Conservation (phyloP, 35 echinoderm and acorn worm species). For the Chiridota heheva region DNA sequence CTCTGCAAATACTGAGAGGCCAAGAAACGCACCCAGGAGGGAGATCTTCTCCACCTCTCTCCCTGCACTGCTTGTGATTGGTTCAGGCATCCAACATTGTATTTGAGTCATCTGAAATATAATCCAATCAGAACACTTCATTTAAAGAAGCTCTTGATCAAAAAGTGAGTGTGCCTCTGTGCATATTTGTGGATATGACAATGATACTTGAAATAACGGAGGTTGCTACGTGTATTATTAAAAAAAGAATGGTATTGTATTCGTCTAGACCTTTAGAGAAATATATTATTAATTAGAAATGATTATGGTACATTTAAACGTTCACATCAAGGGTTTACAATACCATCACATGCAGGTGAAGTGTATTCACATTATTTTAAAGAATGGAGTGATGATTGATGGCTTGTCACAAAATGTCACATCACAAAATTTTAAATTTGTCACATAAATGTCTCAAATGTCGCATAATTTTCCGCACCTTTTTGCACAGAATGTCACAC, state of each 20-base stretch:
- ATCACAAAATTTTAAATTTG: too few species aligned
- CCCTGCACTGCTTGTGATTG: constrained; percentile 76
- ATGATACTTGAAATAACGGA: neutral
- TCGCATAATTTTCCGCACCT: too few species aligned
- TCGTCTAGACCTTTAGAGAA: neutral
- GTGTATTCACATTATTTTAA: too few species aligned
- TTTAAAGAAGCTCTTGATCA: neutral
- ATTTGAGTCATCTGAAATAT: constrained; percentile 58
- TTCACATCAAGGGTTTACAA: too few species aligned
- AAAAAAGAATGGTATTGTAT: too few species aligned
- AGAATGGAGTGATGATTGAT: too few species aligned
- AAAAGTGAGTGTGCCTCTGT: neutral
- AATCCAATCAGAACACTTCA: neutral
- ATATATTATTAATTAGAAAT: neutral
- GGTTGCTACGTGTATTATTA: neutral
- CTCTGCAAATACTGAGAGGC: constrained; percentile 93
- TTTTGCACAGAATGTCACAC: too few species aligned
- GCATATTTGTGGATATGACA: neutral
- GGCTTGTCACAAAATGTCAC: too few species aligned
- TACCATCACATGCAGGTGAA: too few species aligned
- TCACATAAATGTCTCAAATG: too few species aligned
- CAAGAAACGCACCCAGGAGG: constrained; percentile 77
- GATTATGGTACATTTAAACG: neutral
- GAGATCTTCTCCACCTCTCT: constrained; percentile 91
- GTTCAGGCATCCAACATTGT: constrained; percentile 73